Evolutionary conservation across 1,140 invertebrate species (phyloP).

Genomic region (Chymomyza costata): DNA sequence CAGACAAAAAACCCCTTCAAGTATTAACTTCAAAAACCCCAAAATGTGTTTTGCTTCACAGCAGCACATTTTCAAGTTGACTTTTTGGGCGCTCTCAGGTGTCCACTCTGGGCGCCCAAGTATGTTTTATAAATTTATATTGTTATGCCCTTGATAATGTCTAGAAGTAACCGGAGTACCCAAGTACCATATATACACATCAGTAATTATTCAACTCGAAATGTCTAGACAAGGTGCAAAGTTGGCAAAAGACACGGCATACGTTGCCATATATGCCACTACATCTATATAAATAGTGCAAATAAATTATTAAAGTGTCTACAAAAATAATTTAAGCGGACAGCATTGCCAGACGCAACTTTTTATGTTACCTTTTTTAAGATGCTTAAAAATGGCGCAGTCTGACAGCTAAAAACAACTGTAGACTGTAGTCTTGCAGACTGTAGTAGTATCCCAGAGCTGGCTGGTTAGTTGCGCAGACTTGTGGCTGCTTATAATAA

Average conservation of each 20-base stretch:
- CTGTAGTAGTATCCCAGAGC: no score
- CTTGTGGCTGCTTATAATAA: slow-evolving; percentile 5
- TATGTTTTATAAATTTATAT: no score
- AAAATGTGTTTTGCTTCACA: no score
- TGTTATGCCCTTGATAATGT: not conserved
- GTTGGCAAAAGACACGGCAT: slow-evolving; percentile 15
- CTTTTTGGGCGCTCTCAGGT: no score
- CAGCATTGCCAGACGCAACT: slow-evolving; percentile 12
- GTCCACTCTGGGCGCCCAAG: no score
- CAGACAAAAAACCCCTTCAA: no score
- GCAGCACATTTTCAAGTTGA: slow-evolving; percentile 4
- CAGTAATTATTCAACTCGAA: slow-evolving; percentile 29
- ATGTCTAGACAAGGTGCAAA: slow-evolving; percentile 24
- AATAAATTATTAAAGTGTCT: slow-evolving; percentile 59
- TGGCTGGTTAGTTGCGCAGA: slow-evolving; percentile 33
- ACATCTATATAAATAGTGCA: slow-evolving; percentile 58
- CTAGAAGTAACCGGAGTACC: not conserved
- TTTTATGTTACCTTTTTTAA: slow-evolving; percentile 45
- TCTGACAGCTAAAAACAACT: no score
- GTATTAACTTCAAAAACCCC: no score
- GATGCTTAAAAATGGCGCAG: slow-evolving; percentile 62
- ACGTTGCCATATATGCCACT: slow-evolving; percentile 57
- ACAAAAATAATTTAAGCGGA: slow-evolving; percentile 40
- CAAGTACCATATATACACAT: not conserved
- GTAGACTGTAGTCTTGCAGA: no score